Evolutionary conservation across 2,888 invertebrate genomes (phyloP).

Genomic region (Tinea trinotella): DNA sequence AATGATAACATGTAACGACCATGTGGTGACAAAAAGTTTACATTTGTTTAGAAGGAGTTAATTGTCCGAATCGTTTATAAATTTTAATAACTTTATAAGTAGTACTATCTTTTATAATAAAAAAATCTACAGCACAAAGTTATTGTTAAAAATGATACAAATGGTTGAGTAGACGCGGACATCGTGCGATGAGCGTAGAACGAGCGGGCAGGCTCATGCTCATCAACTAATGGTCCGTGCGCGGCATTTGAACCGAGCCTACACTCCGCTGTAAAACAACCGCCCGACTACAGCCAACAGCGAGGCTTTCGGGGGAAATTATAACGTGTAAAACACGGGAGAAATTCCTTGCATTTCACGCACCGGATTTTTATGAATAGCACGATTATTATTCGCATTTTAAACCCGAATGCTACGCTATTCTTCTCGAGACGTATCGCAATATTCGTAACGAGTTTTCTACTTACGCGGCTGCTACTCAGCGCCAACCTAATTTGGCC

Average conservation of each 20-base stretch:
- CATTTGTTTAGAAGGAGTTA: neutral
- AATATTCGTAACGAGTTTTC: conserved; percentile 71
- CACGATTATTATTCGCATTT: conserved; percentile 71
- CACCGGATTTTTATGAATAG: conserved; percentile 68
- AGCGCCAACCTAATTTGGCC: neutral
- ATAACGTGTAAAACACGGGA: conserved; percentile 69
- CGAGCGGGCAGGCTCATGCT: conserved; percentile 42
- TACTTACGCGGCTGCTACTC: conserved; percentile 41
- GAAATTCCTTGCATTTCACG: conserved; percentile 64
- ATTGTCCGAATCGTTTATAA: neutral
- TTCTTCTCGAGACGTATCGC: conserved; percentile 67
- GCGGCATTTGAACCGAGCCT: conserved; percentile 71
- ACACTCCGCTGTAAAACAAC: conserved; percentile 55
- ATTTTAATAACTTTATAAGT: neutral
- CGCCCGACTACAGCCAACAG: conserved; percentile 38
- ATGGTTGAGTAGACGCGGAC: conserved; percentile 23
- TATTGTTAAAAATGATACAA: neutral
- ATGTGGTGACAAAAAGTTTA: neutral
- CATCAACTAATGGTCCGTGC: conserved; percentile 74
- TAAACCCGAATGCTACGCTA: conserved; percentile 67
- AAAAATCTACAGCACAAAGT: neutral
- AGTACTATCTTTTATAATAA: too few species aligned
- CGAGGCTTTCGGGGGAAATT: conserved; percentile 68
- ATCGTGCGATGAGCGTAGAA: conserved; percentile 30
- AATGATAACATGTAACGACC: neutral